Percentiles rank a stretch among this genome's conserved stretches.
Conservation (phyloP, 1,140 invertebrate genomes). For the Ceratitis capitata region DNA sequence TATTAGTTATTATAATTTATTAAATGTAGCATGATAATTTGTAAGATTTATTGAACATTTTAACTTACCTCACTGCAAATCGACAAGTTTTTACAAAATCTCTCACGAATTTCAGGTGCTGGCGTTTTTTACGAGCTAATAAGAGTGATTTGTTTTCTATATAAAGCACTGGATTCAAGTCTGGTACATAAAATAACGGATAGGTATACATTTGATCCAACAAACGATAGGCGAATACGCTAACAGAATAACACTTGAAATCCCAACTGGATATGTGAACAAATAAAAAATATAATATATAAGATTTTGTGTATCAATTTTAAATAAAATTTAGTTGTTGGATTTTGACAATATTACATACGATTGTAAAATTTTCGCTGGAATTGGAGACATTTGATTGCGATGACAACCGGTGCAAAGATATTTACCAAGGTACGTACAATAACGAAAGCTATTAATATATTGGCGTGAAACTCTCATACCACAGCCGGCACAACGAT, state of each 20-base stretch:
- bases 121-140: constrained; percentile 70
- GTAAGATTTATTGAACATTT: constrained; percentile 36
- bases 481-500: constrained; percentile 87
- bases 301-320: not conserved
- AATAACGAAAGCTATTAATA: constrained; percentile 79
- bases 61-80: constrained; percentile 70
- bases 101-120: constrained; percentile 75
- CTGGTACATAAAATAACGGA: constrained; percentile 80
- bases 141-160: constrained; percentile 72
- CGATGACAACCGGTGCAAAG: constrained; percentile 91
- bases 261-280: constrained; percentile 65
- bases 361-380: constrained; percentile 78
- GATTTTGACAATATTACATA: constrained; percentile 68
- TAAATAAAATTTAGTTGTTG: not conserved
- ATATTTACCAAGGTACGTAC: constrained; percentile 87
- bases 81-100: constrained; percentile 77
- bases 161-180: constrained; percentile 77
- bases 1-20: not conserved
- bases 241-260: constrained; percentile 74
- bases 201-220: constrained; percentile 81
- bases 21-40: not conserved
- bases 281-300: not conserved
- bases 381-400: constrained; percentile 79
- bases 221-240: constrained; percentile 82
- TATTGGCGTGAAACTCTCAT: constrained; percentile 79